These are phyloP conservation scores for Tachysurus vachellii DNA, from an alignment of 2,113 vertebrate species.

Conservation along the genomic window DNA sequence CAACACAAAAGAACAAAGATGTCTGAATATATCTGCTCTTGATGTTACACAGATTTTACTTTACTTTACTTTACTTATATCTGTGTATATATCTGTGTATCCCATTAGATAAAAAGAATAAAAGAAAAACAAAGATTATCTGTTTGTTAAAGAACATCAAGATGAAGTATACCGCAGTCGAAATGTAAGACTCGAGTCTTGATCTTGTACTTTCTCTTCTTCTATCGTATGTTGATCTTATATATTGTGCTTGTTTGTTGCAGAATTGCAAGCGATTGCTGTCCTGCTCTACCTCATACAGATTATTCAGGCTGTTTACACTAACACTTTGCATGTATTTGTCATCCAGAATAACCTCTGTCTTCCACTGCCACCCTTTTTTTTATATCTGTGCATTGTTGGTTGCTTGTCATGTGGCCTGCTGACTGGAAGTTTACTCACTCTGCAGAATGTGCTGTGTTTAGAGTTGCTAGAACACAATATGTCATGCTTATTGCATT, in stretches of 20 bases:
- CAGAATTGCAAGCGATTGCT: not conserved
- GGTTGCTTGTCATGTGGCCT: not conserved
- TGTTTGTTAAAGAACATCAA: not conserved
- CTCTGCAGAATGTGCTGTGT: not conserved
- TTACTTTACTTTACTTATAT: no score
- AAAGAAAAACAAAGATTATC: not conserved
- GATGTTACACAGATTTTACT: not conserved
- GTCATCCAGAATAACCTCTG: not conserved
- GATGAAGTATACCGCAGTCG: not conserved
- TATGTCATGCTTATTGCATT: not conserved
- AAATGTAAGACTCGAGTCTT: not conserved
- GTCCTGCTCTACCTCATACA: not conserved
- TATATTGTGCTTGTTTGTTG: not conserved
- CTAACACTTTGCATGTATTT: not conserved
- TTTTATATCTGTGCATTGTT: not conserved
- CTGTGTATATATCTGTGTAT: no score
- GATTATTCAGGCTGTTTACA: not conserved
- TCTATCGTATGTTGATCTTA: not conserved
- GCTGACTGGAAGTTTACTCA: not conserved
- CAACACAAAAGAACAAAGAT: not conserved
- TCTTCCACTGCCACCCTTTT: not conserved
- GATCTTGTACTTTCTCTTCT: not conserved
- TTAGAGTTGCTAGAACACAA: not conserved
- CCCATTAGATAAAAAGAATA: not conserved
- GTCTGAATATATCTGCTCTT: not conserved